Percentiles rank a stretch among this genome's conserved stretches.
Conservation (phyloP, 2,797 vertebrate genomes). For the Poeciliopsis turneri region DNA sequence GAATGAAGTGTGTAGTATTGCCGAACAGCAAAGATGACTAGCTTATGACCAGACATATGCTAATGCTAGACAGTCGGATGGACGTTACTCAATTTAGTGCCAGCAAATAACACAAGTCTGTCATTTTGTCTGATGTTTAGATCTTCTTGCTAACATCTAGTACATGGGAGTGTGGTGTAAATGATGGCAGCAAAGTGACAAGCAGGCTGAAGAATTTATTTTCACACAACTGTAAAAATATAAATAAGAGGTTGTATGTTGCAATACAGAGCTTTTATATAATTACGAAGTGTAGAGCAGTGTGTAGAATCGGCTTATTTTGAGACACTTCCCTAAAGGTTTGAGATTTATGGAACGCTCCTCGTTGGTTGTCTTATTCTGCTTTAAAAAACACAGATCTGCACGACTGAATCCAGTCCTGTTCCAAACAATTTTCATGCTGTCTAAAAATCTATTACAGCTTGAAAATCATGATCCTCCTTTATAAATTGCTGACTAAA, state of each 20-base stretch:
- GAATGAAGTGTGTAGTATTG: not conserved
- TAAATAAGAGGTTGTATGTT: not conserved
- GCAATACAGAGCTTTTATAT: not conserved
- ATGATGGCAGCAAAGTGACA: too few relatives aligned
- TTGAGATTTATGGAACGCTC: not conserved
- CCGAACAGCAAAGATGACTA: not conserved
- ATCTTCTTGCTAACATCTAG: not conserved
- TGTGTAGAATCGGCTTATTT: not conserved
- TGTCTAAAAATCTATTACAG: not conserved
- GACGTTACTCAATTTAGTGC: not conserved
- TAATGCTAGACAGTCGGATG: not conserved
- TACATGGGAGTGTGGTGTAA: not conserved
- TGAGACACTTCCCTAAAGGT: not conserved
- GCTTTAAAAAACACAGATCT: not conserved
- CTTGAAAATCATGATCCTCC: not conserved
- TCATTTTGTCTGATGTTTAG: not conserved
- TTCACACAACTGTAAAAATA: not conserved
- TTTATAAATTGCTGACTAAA: not conserved
- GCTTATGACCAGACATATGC: not conserved
- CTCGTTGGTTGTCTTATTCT: not conserved
- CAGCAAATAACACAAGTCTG: not conserved
- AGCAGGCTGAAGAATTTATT: not conserved
- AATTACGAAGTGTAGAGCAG: not conserved
- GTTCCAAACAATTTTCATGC: not conserved
- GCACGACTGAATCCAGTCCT: not conserved